Percentiles rank a stretch among this genome's conserved stretches.
Evolutionary conservation across 1,140 invertebrate species (phyloP).

Genomic region (Daktulosphaira vitifoliae): DNA sequence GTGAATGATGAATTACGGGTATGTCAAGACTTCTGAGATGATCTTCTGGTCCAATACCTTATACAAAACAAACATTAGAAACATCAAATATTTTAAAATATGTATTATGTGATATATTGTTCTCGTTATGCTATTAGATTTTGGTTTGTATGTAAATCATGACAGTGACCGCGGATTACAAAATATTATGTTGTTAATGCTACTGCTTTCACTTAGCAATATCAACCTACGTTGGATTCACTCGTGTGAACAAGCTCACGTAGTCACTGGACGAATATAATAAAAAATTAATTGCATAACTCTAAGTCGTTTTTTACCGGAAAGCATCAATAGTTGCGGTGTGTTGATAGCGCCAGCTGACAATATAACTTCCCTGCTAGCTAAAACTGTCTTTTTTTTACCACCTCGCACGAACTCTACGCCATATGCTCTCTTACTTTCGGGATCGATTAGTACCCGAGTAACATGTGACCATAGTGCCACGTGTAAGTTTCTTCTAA

Average conservation of each 20-base stretch:
- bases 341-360: conserved; percentile 66
- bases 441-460: conserved; percentile 62
- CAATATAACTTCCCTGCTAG: conserved; percentile 67
- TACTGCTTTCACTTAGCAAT: conserved; percentile 4
- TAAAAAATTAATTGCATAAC: too few species aligned
- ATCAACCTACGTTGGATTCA: neutral
- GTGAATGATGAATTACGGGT: conserved; percentile 49
- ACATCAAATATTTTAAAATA: neutral
- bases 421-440: conserved; percentile 59
- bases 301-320: conserved; percentile 45
- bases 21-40: conserved; percentile 59
- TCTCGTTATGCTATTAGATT: neutral
- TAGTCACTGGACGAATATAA: neutral
- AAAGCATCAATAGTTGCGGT: conserved; percentile 76
- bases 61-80: neutral
- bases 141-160: neutral
- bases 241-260: neutral
- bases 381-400: conserved; percentile 54
- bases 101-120: conserved; percentile 4
- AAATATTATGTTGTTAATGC: neutral
- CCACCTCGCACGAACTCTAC: conserved; percentile 67
- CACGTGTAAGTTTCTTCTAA: conserved; percentile 63
- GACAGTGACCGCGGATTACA: conserved; percentile 1
- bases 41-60: conserved; percentile 58
- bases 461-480: conserved; percentile 67